Evolutionary conservation across 2,888 invertebrate species (phyloP), one percentile per base, ranked within the genome.

Genomic region (Nomada hirtipes): DNA sequence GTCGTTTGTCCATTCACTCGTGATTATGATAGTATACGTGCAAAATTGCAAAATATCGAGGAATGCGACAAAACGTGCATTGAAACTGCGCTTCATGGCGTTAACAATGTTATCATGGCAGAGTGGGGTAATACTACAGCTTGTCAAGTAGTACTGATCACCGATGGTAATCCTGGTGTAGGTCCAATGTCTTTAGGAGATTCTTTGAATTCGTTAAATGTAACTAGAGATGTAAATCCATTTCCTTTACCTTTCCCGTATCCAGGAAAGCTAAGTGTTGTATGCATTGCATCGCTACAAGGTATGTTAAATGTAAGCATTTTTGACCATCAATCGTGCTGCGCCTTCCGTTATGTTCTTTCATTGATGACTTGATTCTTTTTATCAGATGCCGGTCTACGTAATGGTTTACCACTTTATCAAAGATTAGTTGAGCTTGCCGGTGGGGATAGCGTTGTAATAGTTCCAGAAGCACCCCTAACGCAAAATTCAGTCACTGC

Each of bases 71-170:
- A 98, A 93, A 97, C 98, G 0, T 97, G 97, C 90, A 95, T 98
- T 79, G 97, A 97, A 91, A 95, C 96, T 9, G 97, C 97, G 65
- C 94, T 99, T 2, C 96, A 96, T 89, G 97, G 97, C 26, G 96
- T 98, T 1, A 97, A 96, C 90, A 96, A 96, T 89, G 94, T 98
- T 69, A 96, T 98, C 52, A 95, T 97, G 52, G 96, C 96, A 72
- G 98, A 98, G 92, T 99, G 99, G 99, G 98, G 98, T 7, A 96
- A 96, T 81, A 96, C 97, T 86, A 97, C 97, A 67, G 96, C 97
- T 11, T 97, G 97, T 88, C 98, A 99, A 94, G 96, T 97, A 91
- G 94, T 97, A 44, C 92, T 97, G 50, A 95, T 98, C 53, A 97
- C 97, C 0, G 97, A 97, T 94, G 97, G 97, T 29, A 96, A 96